These are phyloP conservation scores for Corvus moneduloides DNA, from an alignment of 2,113 vertebrate genomes.

Conservation along the genomic window DNA sequence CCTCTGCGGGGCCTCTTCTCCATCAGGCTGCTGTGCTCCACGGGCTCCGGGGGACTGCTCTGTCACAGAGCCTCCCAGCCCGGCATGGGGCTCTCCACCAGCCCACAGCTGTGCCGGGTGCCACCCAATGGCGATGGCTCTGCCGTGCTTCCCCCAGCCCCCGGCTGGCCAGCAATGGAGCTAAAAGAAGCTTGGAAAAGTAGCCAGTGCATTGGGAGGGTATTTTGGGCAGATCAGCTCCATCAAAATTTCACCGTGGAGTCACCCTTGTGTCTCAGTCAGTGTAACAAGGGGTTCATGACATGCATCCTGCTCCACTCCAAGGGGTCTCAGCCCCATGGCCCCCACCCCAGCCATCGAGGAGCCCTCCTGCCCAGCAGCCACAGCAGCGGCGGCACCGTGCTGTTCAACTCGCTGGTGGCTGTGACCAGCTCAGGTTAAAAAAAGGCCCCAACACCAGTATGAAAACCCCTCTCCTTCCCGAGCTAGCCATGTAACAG, in stretches of 20 bases:
- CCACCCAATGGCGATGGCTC: rapidly evolving
- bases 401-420: rapidly evolving
- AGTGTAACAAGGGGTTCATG: neutral
- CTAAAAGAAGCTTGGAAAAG: neutral
- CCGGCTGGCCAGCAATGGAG: rapidly evolving
- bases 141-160: neutral
- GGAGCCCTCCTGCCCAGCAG: neutral
- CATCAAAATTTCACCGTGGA: neutral
- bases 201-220: rapidly evolving
- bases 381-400: rapidly evolving
- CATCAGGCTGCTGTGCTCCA: neutral
- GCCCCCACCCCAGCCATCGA: rapidly evolving
- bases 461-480: neutral
- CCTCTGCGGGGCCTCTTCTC: neutral
- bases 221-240: neutral
- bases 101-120: neutral
- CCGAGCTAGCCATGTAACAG: neutral
- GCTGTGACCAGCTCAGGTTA: neutral
- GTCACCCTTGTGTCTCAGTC: neutral
- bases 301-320: neutral
- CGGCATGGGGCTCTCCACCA: rapidly evolving
- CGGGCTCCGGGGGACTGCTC: neutral
- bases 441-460: neutral
- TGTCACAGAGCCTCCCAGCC: neutral
- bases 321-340: neutral